A percentile compares a stretch with the other conserved stretches of the same genome.
These are phyloP conservation scores for Eueides isabella DNA, from an alignment of 1,140 invertebrate species.

Conservation along the genomic window DNA sequence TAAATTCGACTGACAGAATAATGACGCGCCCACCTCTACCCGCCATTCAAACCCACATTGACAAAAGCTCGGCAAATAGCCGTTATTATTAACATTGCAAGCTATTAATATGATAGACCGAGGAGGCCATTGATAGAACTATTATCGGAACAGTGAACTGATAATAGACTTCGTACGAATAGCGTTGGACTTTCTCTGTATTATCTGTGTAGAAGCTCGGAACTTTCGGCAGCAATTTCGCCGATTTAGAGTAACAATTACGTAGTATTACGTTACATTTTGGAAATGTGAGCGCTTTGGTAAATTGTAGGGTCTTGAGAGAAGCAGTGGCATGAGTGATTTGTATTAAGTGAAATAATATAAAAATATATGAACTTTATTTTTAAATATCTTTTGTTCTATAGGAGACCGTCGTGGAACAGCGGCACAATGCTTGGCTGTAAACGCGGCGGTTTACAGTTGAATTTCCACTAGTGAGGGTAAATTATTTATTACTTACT, in stretches of 20 bases:
- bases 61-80: slow-evolving; percentile 75
- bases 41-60: slow-evolving; percentile 65
- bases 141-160: slow-evolving; percentile 37
- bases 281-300: background rate
- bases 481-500: too few species aligned
- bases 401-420: background rate
- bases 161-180: slow-evolving; percentile 33
- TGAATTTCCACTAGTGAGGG: too few species aligned
- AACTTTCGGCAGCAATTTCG: slow-evolving; percentile 10
- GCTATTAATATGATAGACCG: slow-evolving; percentile 66
- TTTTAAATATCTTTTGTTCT: background rate
- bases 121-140: slow-evolving; percentile 50
- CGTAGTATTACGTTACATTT: slow-evolving; percentile 2
- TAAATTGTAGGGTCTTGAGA: background rate
- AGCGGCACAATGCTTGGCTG: too few species aligned
- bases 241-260: slow-evolving; percentile 12
- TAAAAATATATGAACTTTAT: background rate
- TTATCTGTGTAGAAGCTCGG: slow-evolving; percentile 7
- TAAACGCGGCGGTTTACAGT: too few species aligned
- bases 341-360: background rate
- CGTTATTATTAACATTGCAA: slow-evolving; percentile 66
- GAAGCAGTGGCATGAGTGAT: background rate
- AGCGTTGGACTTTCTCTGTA: slow-evolving; percentile 15
- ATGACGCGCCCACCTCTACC: slow-evolving; percentile 70
- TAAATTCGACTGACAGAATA: slow-evolving; percentile 60